Conservation (phyloP, 2,797 vertebrate species). For the Pangasius larnaudii region DNA sequence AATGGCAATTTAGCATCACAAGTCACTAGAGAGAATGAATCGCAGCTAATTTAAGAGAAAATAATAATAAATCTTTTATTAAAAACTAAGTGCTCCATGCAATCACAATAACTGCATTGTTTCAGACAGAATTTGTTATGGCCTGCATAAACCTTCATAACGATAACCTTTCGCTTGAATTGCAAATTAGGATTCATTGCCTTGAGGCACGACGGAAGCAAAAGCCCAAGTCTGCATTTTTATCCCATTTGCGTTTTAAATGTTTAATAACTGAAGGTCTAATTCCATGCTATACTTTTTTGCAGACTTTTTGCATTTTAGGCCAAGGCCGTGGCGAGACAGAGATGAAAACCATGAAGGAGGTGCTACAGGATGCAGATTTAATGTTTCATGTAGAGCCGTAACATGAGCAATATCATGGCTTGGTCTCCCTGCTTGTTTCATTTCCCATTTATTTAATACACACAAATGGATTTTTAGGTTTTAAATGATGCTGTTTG, state of each 20-base stretch:
- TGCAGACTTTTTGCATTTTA: neutral
- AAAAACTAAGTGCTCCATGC: neutral
- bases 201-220: constrained; percentile 15
- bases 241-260: constrained; percentile 31
- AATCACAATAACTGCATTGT: neutral
- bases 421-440: neutral
- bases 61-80: neutral
- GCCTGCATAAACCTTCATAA: constrained; percentile 9
- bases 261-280: constrained; percentile 7
- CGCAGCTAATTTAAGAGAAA: neutral
- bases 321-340: neutral
- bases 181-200: constrained; percentile 28
- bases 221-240: constrained; percentile 24
- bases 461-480: neutral
- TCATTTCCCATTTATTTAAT: constrained; percentile 2
- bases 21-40: neutral
- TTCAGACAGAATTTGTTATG: constrained; percentile 7
- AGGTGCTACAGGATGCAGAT: neutral
- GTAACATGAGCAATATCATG: neutral
- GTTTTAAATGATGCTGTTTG: constrained; percentile 23
- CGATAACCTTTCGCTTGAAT: constrained; percentile 10
- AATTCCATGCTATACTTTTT: neutral
- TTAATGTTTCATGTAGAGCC: neutral
- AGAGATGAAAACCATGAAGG: neutral
- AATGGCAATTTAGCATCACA: neutral